phyloP scores from a whole-genome alignment of 2,113 vertebrate genomes.

The Gambusia holbrooki region DNA sequence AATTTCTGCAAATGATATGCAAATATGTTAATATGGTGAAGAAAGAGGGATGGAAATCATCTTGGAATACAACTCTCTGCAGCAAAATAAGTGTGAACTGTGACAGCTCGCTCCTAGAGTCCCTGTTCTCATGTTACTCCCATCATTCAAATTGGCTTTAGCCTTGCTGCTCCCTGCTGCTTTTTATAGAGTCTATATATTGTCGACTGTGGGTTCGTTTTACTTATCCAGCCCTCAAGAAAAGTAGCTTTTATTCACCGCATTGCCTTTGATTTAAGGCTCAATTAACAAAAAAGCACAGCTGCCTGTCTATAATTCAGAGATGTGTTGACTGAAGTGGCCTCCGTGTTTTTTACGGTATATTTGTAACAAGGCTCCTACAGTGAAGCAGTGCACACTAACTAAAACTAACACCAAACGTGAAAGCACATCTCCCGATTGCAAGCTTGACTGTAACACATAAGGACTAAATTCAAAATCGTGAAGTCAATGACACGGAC shows the following conservation, averaged over 20 bases:
- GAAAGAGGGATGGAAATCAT: conserved; percentile 41
- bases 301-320: conserved; percentile 59
- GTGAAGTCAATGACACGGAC: background rate
- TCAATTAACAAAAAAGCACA: conserved; percentile 72
- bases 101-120: conserved; percentile 27
- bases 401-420: background rate
- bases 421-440: conserved; percentile 4
- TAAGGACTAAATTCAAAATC: background rate
- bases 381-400: background rate
- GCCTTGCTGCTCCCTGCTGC: conserved; percentile 36
- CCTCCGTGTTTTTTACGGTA: background rate
- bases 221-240: conserved; percentile 32
- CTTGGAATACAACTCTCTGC: conserved; percentile 49
- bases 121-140: conserved; percentile 40
- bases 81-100: conserved; percentile 56
- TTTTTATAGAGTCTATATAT: conserved; percentile 61
- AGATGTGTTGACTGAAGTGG: conserved; percentile 41
- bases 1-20: conserved; percentile 53
- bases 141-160: conserved; percentile 44
- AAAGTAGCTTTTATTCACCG: conserved; percentile 44
- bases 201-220: conserved; percentile 53
- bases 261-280: conserved; percentile 70
- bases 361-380: background rate
- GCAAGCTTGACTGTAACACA: background rate
- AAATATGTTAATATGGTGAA: conserved; percentile 48